Evolutionary conservation across 2,113 vertebrate genomes (phyloP).

Genomic region (Bucco capensis): DNA sequence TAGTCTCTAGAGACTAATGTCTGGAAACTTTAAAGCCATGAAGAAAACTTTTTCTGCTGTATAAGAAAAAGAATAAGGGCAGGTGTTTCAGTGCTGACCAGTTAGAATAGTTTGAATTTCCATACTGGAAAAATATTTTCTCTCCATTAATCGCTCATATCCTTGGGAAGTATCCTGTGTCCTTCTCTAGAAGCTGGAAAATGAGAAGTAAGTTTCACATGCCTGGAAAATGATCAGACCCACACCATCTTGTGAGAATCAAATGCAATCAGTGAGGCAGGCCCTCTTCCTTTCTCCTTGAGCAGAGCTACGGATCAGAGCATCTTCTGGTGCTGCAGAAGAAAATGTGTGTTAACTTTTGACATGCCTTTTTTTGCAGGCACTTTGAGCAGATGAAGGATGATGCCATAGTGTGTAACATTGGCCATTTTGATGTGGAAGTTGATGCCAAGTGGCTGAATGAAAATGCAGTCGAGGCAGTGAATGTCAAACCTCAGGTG

Average conservation of each 20-base stretch:
- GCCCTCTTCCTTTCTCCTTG: background rate
- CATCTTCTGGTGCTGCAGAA: background rate
- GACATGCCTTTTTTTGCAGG: slow-evolving; percentile 57
- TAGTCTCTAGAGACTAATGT: background rate
- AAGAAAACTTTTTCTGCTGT: background rate
- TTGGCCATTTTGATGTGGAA: slow-evolving; percentile 96
- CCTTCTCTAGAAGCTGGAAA: background rate
- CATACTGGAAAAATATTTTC: background rate
- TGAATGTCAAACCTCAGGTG: slow-evolving; percentile 96
- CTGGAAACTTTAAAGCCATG: background rate
- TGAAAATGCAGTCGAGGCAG: slow-evolving; percentile 82
- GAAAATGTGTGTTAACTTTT: background rate
- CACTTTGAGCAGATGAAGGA: slow-evolving; percentile 98
- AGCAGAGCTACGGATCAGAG: background rate
- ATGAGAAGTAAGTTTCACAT: background rate
- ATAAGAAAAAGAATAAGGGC: background rate
- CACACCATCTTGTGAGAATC: background rate
- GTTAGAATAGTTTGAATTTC: background rate
- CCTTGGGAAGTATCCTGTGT: background rate
- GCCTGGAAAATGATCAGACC: background rate
- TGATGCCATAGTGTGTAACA: slow-evolving; percentile 94
- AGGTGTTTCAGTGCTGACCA: background rate
- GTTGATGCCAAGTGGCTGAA: slow-evolving; percentile 93
- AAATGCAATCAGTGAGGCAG: background rate
- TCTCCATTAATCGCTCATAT: background rate